Percentiles rank a stretch among this genome's conserved stretches.
Evolutionary conservation across 2,797 vertebrate genomes (phyloP).

Genomic region (Rhabdophis nuchalis): DNA sequence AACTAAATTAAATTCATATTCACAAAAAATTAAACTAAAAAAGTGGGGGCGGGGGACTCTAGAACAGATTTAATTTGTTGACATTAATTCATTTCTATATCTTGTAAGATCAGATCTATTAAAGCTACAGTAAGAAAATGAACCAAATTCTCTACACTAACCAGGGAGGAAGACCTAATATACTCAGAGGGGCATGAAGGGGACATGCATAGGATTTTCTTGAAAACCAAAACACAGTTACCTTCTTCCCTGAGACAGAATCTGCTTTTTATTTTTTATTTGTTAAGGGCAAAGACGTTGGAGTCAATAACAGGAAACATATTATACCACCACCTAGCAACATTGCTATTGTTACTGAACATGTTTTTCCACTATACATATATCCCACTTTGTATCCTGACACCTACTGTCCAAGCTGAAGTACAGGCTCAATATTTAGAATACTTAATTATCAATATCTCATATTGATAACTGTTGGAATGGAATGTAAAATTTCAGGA

Average conservation of each 20-base stretch:
- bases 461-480: background rate
- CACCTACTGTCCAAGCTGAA: background rate
- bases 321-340: conserved; percentile 16
- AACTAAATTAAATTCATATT: background rate
- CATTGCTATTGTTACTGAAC: conserved; percentile 3
- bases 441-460: background rate
- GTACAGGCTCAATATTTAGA: background rate
- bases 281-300: conserved; percentile 2
- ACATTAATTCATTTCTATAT: conserved; percentile 18
- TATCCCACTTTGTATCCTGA: background rate
- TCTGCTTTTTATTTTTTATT: conserved; percentile 16
- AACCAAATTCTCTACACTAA: background rate
- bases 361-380: conserved; percentile 9
- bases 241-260: conserved; percentile 19
- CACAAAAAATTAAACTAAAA: conserved; percentile 1
- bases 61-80: conserved; percentile 15
- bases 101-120: background rate
- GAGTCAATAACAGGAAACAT: conserved; percentile 25
- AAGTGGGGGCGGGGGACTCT: background rate
- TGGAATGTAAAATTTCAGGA: background rate
- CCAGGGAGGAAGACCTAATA: background rate
- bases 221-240: background rate
- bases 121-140: background rate
- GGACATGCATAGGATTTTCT: background rate
- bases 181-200: background rate